Conservation (phyloP, 2,113 vertebrate genomes). For the Crotalus helleri region DNA sequence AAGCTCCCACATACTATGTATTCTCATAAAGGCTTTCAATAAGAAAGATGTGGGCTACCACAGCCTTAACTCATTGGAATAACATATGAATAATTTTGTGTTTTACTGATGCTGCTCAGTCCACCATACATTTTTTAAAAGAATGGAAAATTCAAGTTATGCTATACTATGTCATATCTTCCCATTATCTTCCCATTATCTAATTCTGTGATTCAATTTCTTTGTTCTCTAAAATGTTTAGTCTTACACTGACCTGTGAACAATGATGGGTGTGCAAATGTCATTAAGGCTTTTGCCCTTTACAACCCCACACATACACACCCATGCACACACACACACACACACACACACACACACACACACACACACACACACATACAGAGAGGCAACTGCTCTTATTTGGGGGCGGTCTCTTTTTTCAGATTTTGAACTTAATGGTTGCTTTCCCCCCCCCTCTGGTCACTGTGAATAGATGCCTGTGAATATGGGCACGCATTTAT, state of each 20-base stretch:
- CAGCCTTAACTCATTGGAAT: conserved; percentile 1
- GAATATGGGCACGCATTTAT: not conserved
- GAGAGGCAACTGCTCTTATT: not conserved
- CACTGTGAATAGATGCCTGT: not conserved
- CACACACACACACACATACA: not conserved
- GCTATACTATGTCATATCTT: conserved; percentile 11
- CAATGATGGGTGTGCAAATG: conserved; percentile 3
- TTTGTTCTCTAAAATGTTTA: conserved; percentile 15
- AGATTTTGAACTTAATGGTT: not conserved
- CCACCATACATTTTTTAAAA: conserved; percentile 34
- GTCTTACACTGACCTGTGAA: conserved; percentile 24
- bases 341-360: too few species aligned
- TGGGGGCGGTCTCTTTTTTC: not conserved
- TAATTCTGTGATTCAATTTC: conserved; percentile 4
- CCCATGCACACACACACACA: not conserved
- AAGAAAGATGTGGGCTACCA: not conserved
- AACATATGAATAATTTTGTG: not conserved
- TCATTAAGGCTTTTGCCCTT: not conserved
- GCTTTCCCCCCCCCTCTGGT: not conserved
- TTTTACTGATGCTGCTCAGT: conserved; percentile 48
- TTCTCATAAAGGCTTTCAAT: conserved; percentile 20
- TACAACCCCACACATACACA: not conserved
- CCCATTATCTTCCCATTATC: not conserved
- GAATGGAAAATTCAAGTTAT: conserved; percentile 26
- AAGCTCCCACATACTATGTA: not conserved